These are phyloP conservation scores for Trypoxylus dichotomus DNA, from an alignment of 1,140 invertebrate species.

Conservation along the genomic window DNA sequence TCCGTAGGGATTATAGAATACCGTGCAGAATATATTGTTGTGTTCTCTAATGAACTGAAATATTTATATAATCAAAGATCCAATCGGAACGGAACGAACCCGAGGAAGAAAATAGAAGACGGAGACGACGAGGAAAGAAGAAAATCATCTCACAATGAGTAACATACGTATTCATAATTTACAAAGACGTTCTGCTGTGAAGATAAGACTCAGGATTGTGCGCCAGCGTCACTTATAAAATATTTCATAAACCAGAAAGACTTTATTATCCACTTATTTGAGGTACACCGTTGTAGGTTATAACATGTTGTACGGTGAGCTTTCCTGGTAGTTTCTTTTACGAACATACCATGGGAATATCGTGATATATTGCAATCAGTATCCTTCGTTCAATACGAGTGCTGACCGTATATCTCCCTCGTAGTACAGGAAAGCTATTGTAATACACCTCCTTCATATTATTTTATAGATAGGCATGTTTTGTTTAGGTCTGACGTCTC, in stretches of 20 bases:
- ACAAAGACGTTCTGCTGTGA: conserved; percentile 4
- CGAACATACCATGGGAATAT: neutral
- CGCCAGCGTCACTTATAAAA: neutral
- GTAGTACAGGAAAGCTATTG: too few species aligned
- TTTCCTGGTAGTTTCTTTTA: neutral
- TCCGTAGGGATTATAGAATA: conserved; percentile 35
- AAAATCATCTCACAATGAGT: conserved; percentile 12
- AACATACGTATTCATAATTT: conserved; percentile 25
- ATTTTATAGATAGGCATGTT: too few species aligned
- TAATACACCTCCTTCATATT: too few species aligned
- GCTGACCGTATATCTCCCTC: too few species aligned
- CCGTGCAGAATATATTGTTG: conserved; percentile 32
- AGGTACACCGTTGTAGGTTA: neutral
- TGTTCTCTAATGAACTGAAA: conserved; percentile 34
- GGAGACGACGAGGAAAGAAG: neutral
- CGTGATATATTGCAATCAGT: neutral
- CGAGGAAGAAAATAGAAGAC: neutral
- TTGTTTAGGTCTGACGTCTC: too few species aligned
- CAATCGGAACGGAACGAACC: conserved; percentile 3
- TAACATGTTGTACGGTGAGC: neutral
- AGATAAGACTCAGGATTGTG: conserved; percentile 7
- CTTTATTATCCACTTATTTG: conserved; percentile 14
- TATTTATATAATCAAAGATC: conserved; percentile 32
- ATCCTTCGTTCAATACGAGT: too few species aligned
- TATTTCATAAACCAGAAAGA: conserved; percentile 18